Conservation (phyloP, 2,113 vertebrate species). For the Oxyura jamaicensis region DNA sequence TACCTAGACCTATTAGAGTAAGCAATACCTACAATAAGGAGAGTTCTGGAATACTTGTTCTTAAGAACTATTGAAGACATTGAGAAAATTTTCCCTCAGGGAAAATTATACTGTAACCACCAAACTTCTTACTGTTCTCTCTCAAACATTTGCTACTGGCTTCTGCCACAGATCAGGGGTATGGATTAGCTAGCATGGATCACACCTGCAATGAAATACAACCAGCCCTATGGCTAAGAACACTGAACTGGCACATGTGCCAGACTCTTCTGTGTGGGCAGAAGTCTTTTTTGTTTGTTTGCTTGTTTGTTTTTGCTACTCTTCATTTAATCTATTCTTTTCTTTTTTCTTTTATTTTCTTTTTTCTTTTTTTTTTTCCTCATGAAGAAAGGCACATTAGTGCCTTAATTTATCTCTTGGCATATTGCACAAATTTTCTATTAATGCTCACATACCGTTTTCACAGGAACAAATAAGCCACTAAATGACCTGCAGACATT, state of each 20-base stretch:
- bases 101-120: not conserved
- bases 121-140: not conserved
- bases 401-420: not conserved
- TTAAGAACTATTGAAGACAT: not conserved
- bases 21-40: not conserved
- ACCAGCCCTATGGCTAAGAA: not conserved
- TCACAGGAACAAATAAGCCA: not conserved
- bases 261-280: not conserved
- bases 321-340: not conserved
- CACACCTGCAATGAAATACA: not conserved
- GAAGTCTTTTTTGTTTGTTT: not conserved
- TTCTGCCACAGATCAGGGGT: not conserved
- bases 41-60: not conserved
- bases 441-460: not conserved
- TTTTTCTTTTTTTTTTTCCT: not conserved
- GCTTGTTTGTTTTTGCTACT: too few species aligned
- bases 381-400: not conserved
- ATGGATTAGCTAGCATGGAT: not conserved
- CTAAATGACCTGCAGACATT: not conserved
- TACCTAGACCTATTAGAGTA: not conserved
- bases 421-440: not conserved
- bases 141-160: not conserved
- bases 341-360: not conserved
- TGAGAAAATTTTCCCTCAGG: not conserved
- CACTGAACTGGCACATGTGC: not conserved